Evolutionary conservation across 2,888 invertebrate genomes (phyloP).

Genomic region (Parnassius orleans): DNA sequence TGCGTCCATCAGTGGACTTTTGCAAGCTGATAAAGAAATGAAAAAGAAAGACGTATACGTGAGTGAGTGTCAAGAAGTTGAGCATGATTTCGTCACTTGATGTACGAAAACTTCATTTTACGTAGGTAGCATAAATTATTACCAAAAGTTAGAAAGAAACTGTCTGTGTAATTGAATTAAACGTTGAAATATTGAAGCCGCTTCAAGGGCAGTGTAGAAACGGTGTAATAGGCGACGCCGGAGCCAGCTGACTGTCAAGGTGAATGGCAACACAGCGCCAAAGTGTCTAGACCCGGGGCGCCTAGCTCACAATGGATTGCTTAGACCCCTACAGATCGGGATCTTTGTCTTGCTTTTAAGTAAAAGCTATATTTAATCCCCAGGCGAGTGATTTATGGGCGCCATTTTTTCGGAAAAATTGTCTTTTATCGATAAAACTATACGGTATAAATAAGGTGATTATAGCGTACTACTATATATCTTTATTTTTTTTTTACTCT

Average conservation of each 20-base stretch:
- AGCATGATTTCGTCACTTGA: too few relatives aligned
- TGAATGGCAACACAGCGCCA: slow-evolving; percentile 18
- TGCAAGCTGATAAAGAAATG: too few relatives aligned
- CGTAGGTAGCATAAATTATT: too few relatives aligned
- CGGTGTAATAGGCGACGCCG: not conserved
- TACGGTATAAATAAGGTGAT: too few relatives aligned
- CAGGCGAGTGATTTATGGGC: not conserved
- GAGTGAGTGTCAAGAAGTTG: too few relatives aligned
- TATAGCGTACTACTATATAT: too few relatives aligned
- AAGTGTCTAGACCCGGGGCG: slow-evolving; percentile 21
- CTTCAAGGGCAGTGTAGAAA: not conserved
- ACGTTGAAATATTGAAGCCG: not conserved
- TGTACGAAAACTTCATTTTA: too few relatives aligned
- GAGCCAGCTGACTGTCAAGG: slow-evolving; percentile 15
- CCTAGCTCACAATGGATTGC: not conserved
- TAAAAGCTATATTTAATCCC: not conserved
- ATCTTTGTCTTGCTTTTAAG: slow-evolving; percentile 1
- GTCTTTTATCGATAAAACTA: too few relatives aligned
- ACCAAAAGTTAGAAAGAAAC: not conserved
- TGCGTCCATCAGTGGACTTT: too few relatives aligned
- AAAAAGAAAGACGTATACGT: too few relatives aligned
- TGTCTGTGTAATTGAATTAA: not conserved
- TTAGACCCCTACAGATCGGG: not conserved
- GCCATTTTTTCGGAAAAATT: not conserved
- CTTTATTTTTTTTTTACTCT: too few relatives aligned